These are phyloP conservation scores for Anarsia innoxiella DNA, from an alignment of 2,888 invertebrate species.

Conservation along the genomic window DNA sequence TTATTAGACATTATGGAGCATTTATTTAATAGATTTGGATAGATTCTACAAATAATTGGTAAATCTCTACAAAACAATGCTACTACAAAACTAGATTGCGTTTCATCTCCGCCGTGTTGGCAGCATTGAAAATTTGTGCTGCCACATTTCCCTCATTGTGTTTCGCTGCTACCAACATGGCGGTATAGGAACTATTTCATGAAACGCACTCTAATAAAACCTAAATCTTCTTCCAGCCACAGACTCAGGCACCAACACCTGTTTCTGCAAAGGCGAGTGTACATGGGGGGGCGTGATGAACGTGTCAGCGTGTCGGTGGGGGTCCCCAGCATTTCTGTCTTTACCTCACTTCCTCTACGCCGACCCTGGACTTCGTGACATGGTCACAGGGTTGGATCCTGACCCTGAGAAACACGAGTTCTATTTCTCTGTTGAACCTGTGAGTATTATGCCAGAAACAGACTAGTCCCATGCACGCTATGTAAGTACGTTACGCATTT, in stretches of 20 bases:
- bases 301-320: constrained; percentile 85
- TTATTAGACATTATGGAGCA: no score
- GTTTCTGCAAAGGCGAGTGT: constrained; percentile 84
- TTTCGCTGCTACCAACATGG: no score
- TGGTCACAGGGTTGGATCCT: constrained; percentile 81
- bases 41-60: no score
- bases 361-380: constrained; percentile 78
- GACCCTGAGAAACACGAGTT: constrained; percentile 82
- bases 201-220: background rate
- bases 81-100: no score
- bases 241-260: constrained; percentile 75
- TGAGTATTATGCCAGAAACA: constrained; percentile 63
- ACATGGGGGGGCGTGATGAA: constrained; percentile 84
- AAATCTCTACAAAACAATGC: no score
- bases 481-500: no score
- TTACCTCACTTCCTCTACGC: constrained; percentile 89
- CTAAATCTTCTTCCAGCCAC: constrained; percentile 75
- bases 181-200: no score
- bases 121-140: no score
- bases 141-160: no score
- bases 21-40: no score
- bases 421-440: constrained; percentile 84
- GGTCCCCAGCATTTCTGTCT: constrained; percentile 88
- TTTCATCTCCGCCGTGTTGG: no score
- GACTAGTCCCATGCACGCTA: no score